Evolutionary conservation across 2,888 invertebrate species (phyloP).

Genomic region (Ophraella communa): DNA sequence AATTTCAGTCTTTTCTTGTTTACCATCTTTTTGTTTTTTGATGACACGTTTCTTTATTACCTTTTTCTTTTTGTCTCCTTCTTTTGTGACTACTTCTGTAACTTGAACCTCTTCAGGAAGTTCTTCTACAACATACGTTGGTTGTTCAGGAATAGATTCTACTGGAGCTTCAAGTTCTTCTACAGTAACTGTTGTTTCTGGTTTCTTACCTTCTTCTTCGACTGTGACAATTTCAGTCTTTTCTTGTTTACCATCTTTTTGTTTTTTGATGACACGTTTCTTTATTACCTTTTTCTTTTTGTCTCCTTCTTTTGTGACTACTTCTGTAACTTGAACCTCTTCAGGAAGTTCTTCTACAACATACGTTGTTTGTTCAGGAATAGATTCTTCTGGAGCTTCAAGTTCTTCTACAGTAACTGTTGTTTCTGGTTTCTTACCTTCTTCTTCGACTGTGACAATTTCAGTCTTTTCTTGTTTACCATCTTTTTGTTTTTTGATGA

Average conservation of each 20-base stretch:
- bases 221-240: constrained; percentile 55
- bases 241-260: constrained; percentile 56
- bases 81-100: constrained; percentile 43
- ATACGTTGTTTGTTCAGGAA: constrained; percentile 42
- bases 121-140: constrained; percentile 48
- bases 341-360: constrained; percentile 44
- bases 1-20: constrained; percentile 56
- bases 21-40: constrained; percentile 47
- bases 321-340: constrained; percentile 44
- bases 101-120: constrained; percentile 52
- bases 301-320: constrained; percentile 37
- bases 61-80: constrained; percentile 44
- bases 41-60: constrained; percentile 51
- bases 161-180: constrained; percentile 52
- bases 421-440: constrained; percentile 44
- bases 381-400: constrained; percentile 45
- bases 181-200: constrained; percentile 61
- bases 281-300: constrained; percentile 42
- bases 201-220: constrained; percentile 59
- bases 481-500: constrained; percentile 54
- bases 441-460: constrained; percentile 49
- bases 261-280: constrained; percentile 44
- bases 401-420: constrained; percentile 55
- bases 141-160: constrained; percentile 28
- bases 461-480: constrained; percentile 57